Base-by-base conservation (phyloP, 2,888 invertebrate genomes). In the Autographa pulchrina region DNA sequence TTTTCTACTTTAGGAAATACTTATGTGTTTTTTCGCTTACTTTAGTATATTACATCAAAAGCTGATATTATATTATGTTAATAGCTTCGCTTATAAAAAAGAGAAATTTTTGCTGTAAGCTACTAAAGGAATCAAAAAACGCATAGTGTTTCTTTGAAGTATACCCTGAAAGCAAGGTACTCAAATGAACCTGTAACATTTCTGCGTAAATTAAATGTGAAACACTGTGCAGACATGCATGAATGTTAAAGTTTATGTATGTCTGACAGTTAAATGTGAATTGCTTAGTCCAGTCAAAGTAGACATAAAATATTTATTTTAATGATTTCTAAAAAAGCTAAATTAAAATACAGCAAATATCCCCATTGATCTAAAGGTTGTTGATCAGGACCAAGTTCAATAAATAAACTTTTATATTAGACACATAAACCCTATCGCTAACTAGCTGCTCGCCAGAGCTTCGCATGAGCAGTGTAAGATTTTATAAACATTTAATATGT, bases 141-240 rank as follows among this genome's bases (percentile, higher is more conserved):
- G 61, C 67, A 70, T 52, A 62, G 32, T 65, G 25, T 25, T 56
- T 72, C 70, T 72, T 70, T 62, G 2, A 66, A 60, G 71, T 60
- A 52, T 38, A 64, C 31, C 70, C 77, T 65, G 62, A 61, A n/a
- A 20, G 14, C 18, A 65, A 69, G 72, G 61, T 68, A 65, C 60
- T 74, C 59, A 65, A 56, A 35, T 63, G 16, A 69, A 16, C 70
- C 74, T 74, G 77, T 80, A 70, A 68, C 72, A 80, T 75, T 64
- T 76, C 63, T 76, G 62, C 65, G 38, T 74, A 74, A 71, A 65
- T 70, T 74, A 48, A 56, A 61, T 72, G 68, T 74, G 56, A 48
- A 61, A 52, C 61, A 67, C 69, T 75, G 64, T 72, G 20, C 72
- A 70, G 59, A 62, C 58, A 61, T 25, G 35, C 63, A 78, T 70